These are phyloP conservation scores for Epinephelus cyanopodus DNA, from an alignment of 2,113 vertebrate species.

Conservation along the genomic window DNA sequence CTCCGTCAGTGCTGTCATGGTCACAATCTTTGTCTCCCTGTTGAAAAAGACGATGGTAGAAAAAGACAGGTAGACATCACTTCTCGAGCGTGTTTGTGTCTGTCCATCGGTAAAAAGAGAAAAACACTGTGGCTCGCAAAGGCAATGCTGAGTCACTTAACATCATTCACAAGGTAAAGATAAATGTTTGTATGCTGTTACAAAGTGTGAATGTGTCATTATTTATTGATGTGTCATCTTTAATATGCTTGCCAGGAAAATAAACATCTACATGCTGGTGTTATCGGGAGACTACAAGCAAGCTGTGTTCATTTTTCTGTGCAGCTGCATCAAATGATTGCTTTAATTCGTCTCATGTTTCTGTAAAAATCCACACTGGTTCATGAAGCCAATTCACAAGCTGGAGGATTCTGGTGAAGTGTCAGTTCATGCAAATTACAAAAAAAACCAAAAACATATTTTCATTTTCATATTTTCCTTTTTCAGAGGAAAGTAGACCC, in stretches of 20 bases:
- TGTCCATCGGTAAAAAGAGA: neutral
- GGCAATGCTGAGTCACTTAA: neutral
- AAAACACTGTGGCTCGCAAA: neutral
- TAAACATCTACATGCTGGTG: neutral
- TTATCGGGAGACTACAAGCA: neutral
- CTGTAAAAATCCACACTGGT: neutral
- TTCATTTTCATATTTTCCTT: too few relatives aligned
- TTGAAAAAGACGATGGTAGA: neutral
- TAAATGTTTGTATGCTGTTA: neutral
- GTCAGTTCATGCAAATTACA: neutral
- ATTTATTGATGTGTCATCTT: neutral
- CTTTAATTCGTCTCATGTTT: neutral
- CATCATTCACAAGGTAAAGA: neutral
- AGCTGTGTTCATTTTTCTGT: neutral
- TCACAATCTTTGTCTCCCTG: conserved; percentile 24
- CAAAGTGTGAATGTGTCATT: neutral
- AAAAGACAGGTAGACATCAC: neutral
- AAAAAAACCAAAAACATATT: neutral
- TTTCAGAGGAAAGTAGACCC: neutral
- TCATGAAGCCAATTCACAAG: neutral
- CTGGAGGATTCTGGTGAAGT: neutral
- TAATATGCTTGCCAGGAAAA: conserved; percentile 1
- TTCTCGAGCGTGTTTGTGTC: neutral
- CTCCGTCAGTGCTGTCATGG: conserved; percentile 57
- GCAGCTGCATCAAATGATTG: conserved; percentile 9